Conservation (phyloP, 2,797 vertebrate genomes). For the Poecile montanus region DNA sequence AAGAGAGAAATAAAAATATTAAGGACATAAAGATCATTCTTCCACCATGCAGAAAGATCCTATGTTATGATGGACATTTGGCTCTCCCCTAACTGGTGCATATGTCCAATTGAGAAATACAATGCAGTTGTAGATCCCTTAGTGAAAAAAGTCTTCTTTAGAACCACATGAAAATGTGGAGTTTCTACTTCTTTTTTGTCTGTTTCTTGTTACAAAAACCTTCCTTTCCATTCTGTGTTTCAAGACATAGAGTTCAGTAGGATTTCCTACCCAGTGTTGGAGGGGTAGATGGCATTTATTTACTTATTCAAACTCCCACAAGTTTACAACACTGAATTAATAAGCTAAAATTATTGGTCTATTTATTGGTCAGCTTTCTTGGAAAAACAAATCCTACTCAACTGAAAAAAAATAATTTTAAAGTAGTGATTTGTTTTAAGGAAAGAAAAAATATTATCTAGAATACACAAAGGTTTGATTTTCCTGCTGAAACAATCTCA, state of each 20-base stretch:
- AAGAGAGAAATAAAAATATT: neutral
- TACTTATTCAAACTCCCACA: neutral
- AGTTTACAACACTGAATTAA: neutral
- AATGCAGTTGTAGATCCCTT: neutral
- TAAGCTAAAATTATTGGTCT: neutral
- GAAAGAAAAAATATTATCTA: neutral
- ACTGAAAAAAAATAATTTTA: neutral
- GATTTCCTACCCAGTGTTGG: fast-evolving
- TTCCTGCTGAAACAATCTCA: neutral
- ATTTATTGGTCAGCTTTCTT: neutral
- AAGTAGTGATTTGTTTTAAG: neutral
- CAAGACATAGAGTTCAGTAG: neutral
- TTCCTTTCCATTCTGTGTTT: neutral
- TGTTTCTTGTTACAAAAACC: neutral
- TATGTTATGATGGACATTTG: neutral
- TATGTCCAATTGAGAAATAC: neutral
- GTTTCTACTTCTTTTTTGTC: neutral
- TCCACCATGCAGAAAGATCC: neutral
- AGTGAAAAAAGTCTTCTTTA: neutral
- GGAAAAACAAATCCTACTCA: neutral
- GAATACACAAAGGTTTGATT: neutral
- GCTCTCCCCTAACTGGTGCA: neutral
- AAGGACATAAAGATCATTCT: neutral
- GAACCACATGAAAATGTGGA: neutral
- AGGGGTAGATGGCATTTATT: neutral